Percentiles rank a stretch among this genome's conserved stretches.
phyloP scores from a whole-genome alignment of 2,113 vertebrate genomes.

The Melanostigma gelatinosum region DNA sequence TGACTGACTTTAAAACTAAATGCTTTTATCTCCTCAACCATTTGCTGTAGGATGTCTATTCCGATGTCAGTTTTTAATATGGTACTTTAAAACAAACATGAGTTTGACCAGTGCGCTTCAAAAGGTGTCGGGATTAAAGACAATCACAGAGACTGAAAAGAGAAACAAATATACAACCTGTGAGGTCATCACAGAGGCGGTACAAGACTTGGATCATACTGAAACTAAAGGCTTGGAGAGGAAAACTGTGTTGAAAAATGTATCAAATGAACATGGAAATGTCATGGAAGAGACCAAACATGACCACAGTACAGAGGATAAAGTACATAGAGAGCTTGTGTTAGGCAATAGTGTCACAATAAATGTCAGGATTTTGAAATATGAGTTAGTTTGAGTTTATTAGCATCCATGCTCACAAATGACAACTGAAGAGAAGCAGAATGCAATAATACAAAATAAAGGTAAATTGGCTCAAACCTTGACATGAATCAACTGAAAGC shows the following conservation, averaged over 20 bases:
- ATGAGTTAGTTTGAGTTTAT: not conserved
- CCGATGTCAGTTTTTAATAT: no score
- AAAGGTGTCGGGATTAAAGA: not conserved
- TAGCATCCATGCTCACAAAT: not conserved
- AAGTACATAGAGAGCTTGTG: not conserved
- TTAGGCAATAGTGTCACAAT: no score
- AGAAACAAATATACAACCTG: not conserved
- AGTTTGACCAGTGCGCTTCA: not conserved
- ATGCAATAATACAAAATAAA: not conserved
- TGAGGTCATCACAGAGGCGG: conserved; percentile 7
- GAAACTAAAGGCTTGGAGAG: not conserved
- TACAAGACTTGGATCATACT: not conserved
- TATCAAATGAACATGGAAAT: not conserved
- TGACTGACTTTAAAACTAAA: no score
- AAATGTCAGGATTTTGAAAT: not conserved
- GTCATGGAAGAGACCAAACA: not conserved
- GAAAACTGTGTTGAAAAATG: not conserved
- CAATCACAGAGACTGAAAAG: conserved; percentile 8
- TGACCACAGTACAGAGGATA: not conserved
- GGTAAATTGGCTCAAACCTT: not conserved
- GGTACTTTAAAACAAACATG: no score
- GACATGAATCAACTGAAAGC: not conserved
- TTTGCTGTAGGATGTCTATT: no score
- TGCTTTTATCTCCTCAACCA: no score
- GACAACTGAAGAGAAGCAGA: not conserved